These are phyloP conservation scores for Conopomorpha cramerella DNA, from an alignment of 1,140 invertebrate genomes.

Conservation along the genomic window DNA sequence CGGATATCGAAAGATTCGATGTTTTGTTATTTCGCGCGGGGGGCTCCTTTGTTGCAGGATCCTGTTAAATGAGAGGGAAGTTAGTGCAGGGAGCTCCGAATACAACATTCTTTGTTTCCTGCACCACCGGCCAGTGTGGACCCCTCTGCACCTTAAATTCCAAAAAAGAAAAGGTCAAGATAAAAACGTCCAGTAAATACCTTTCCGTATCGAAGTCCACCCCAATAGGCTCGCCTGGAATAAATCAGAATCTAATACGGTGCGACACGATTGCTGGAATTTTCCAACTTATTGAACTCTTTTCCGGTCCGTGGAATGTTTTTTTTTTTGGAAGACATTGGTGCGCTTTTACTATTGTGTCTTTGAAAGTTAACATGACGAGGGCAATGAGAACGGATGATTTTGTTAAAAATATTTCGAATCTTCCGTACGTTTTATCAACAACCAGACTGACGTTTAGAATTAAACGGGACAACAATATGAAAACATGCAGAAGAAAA, in stretches of 20 bases:
- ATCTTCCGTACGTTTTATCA: too few relatives aligned
- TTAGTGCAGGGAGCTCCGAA: conserved; percentile 45
- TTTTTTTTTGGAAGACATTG: background rate
- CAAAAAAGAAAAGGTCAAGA: conserved; percentile 6
- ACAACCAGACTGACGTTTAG: too few relatives aligned
- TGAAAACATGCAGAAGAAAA: too few relatives aligned
- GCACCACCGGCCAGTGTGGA: conserved; percentile 32
- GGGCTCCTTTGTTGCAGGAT: conserved; percentile 49
- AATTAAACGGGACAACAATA: too few relatives aligned
- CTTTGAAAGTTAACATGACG: background rate
- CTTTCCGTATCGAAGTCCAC: conserved; percentile 28
- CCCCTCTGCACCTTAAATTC: conserved; percentile 9
- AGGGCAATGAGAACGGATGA: too few relatives aligned
- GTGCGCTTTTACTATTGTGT: background rate
- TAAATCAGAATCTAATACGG: conserved; percentile 53
- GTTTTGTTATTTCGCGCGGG: conserved; percentile 55
- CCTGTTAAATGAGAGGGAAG: conserved; percentile 54
- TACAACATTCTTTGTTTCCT: conserved; percentile 51
- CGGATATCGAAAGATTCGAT: conserved; percentile 26
- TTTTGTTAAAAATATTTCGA: too few relatives aligned
- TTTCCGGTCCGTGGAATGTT: conserved; percentile 16
- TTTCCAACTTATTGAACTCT: conserved; percentile 48
- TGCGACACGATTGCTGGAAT: conserved; percentile 43
- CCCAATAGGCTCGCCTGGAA: conserved; percentile 26
- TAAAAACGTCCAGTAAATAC: too few relatives aligned